These are phyloP conservation scores for Arothron firmamentum DNA, from an alignment of 2,113 vertebrate genomes.

Conservation along the genomic window DNA sequence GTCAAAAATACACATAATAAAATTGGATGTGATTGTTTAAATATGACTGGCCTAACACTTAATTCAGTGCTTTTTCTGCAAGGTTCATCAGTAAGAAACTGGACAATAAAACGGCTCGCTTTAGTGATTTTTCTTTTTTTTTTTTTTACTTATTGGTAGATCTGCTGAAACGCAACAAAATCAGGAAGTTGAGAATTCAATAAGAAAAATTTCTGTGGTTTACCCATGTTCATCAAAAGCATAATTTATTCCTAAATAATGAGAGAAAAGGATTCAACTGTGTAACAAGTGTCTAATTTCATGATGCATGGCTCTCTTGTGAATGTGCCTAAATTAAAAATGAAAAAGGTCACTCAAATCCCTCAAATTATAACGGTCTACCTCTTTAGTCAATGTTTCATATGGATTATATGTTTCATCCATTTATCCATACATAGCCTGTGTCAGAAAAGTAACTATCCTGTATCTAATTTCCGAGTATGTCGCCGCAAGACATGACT, in stretches of 20 bases:
- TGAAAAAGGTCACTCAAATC: not conserved
- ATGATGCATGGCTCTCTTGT: conserved; percentile 1
- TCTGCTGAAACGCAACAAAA: conserved; percentile 1
- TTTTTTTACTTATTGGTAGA: not conserved
- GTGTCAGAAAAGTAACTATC: not conserved
- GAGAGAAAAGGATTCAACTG: not conserved
- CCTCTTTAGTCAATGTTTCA: not conserved
- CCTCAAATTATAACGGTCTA: too few species aligned
- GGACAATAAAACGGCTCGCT: not conserved
- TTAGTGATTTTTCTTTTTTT: not conserved
- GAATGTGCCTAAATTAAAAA: conserved; percentile 8
- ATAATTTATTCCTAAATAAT: not conserved
- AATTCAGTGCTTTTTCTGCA: conserved; percentile 1
- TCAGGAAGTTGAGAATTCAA: not conserved
- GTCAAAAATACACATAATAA: too few species aligned
- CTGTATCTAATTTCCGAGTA: not conserved
- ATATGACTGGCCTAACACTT: too few species aligned
- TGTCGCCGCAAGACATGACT: conserved; percentile 4
- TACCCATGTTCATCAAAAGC: not conserved
- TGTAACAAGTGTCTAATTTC: not conserved
- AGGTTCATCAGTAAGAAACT: conserved; percentile 26
- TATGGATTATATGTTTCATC: conserved; percentile 1
- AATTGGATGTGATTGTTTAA: too few species aligned
- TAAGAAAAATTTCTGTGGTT: not conserved
- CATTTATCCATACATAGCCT: not conserved